Percentiles rank a stretch among this genome's conserved stretches.
These are phyloP conservation scores for Rhynchophorus ferrugineus DNA, from an alignment of 1,140 invertebrate species.

Conservation along the genomic window DNA sequence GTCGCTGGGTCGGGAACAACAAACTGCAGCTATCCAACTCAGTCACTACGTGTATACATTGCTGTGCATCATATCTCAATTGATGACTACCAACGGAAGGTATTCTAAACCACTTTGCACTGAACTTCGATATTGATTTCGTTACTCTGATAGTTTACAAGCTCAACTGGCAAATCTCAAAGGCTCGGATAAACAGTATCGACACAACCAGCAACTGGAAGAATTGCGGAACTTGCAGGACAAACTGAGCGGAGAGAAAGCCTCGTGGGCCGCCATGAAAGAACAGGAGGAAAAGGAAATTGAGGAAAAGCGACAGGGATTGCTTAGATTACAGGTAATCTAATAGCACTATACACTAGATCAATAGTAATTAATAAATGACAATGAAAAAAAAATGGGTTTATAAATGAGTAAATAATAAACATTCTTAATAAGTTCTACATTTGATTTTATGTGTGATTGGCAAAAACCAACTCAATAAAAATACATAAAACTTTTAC, in stretches of 20 bases:
- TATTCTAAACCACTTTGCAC: too few relatives aligned
- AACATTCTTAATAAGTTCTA: too few relatives aligned
- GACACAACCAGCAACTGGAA: constrained; percentile 65
- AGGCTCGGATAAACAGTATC: constrained; percentile 50
- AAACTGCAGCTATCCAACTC: constrained; percentile 63
- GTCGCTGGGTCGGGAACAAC: constrained; percentile 52
- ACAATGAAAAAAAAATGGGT: too few relatives aligned
- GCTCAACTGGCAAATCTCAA: constrained; percentile 54
- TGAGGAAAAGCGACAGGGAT: constrained; percentile 54
- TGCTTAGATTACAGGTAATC: constrained; percentile 48
- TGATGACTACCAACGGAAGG: constrained; percentile 79
- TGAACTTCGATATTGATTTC: not conserved
- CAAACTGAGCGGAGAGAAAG: constrained; percentile 70
- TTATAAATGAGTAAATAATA: too few relatives aligned
- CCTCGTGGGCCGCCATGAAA: constrained; percentile 60
- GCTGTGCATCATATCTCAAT: constrained; percentile 73
- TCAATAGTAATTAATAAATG: constrained; percentile 5
- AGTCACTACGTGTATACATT: constrained; percentile 77
- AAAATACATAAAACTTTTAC: too few relatives aligned
- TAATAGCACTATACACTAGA: too few relatives aligned
- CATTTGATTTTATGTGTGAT: too few relatives aligned
- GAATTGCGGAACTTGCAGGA: constrained; percentile 65
- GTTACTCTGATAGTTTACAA: constrained; percentile 45
- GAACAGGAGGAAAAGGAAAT: constrained; percentile 58
- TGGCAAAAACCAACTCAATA: too few relatives aligned